Evolutionary conservation across 1,140 invertebrate species (phyloP).

Genomic region (Cydia splendana): DNA sequence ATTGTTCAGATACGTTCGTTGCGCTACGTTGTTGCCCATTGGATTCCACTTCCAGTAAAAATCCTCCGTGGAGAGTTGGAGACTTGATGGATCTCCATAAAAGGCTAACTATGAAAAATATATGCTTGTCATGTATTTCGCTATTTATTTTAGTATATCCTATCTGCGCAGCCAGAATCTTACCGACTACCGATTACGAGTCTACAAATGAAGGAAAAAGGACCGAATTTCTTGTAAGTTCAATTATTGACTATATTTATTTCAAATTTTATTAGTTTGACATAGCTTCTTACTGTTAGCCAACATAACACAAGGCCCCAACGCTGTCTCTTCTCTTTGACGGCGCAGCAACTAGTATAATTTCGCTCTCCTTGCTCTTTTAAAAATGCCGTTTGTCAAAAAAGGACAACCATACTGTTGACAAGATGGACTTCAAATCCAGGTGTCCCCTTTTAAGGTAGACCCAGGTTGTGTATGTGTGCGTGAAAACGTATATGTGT

Average conservation of each 20-base stretch:
- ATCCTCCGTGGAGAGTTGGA: not conserved
- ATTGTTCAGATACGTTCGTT: not conserved
- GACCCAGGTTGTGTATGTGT: no score
- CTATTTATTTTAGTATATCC: not conserved
- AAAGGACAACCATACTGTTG: no score
- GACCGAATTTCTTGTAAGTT: constrained; percentile 48
- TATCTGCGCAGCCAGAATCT: not conserved
- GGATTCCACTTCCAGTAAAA: not conserved
- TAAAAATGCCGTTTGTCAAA: no score
- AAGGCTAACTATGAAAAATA: not conserved
- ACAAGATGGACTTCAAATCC: no score
- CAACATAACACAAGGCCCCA: no score
- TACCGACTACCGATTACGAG: not conserved
- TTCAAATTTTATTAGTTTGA: not conserved
- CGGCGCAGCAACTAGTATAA: no score
- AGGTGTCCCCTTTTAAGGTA: no score
- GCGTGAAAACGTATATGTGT: no score
- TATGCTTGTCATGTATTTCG: not conserved
- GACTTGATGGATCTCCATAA: not conserved
- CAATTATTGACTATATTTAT: constrained; percentile 33
- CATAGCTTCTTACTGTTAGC: no score
- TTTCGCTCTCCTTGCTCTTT: no score
- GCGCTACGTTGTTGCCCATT: not conserved
- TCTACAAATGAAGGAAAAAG: constrained; percentile 29
- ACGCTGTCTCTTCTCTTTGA: no score